phyloP scores from a whole-genome alignment of 2,113 vertebrate species.

The Tenebrosternarchus preto region DNA sequence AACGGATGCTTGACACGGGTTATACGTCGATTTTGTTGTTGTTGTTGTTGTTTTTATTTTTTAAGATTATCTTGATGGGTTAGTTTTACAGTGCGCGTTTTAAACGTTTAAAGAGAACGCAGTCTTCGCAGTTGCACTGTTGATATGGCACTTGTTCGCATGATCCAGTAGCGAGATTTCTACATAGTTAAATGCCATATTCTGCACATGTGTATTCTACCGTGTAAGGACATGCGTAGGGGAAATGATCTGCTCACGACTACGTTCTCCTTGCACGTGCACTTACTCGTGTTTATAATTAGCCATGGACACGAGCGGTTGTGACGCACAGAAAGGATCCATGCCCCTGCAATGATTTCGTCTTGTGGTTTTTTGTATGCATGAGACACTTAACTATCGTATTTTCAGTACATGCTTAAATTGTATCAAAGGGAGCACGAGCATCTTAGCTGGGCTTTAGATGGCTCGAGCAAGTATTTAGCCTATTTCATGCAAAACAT shows the following conservation, averaged over 20 bases:
- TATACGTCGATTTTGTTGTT: no score
- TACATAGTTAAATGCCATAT: background rate
- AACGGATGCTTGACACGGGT: background rate
- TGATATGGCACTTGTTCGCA: background rate
- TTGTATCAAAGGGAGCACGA: no score
- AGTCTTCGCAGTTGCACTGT: background rate
- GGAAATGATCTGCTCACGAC: background rate
- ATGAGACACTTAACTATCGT: no score
- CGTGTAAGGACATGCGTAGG: conserved; percentile 17
- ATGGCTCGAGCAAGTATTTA: no score
- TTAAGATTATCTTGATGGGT: no score
- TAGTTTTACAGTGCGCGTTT: background rate
- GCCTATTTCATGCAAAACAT: no score
- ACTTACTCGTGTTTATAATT: conserved; percentile 34
- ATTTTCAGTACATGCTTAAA: no score
- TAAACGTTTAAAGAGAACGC: background rate
- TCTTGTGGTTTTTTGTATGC: background rate
- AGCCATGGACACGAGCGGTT: background rate
- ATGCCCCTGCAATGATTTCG: background rate
- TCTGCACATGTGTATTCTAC: conserved; percentile 17
- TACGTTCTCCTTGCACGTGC: conserved; percentile 34
- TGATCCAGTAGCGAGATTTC: background rate
- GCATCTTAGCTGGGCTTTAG: no score
- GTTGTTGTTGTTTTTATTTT: no score
- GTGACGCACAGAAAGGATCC: background rate